Evolutionary conservation across 2,888 invertebrate genomes (phyloP), one percentile per base, ranked within the genome.

Genomic region (Dryobotodes eremita): DNA sequence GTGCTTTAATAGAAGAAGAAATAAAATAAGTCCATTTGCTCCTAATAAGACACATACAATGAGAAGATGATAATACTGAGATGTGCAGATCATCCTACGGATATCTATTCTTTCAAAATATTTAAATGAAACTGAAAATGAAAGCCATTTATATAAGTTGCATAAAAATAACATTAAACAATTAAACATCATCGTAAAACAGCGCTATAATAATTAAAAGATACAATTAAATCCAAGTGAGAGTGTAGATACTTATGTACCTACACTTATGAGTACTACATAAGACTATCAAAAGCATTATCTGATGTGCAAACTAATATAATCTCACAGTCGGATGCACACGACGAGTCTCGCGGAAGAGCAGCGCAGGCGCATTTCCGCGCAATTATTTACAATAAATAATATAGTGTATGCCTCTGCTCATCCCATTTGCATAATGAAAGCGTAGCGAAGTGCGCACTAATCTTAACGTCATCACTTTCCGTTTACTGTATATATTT

Each of bases 251-350:
- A 57, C n/a, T 17, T 31, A 48, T 15, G 17, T 69, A 46, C 15
- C 1, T 50, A 23, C 23, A 61, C 26, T 70, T 68, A 31, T 6
- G 13, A n/a, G 15, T 36, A 31, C 23, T 46, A 71, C 23, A 61
- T 48, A 77, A 77, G 26, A 42, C 36, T 62, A 80, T 78, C 46
- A 50, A 53, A 74, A 13, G 13, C 23, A 76, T 79, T 73, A 85
- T 85, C 76, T 73, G 71, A 74, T 78, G 66, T 80, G 72, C 80
- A 79, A 83, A 79, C 72, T 77, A 83, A 83, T 83, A 82, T 82
- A 81, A 87, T 86, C 83, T 78, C 64, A 89, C 88, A 88, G 89
- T 87, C 81, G 88, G 91, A 84, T 90, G 88, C 90, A 85, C 90
- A 84, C 76, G 87, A 84, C 65, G 86, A 86, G 79, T 79, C 87